A percentile compares a stretch with the other conserved stretches of the same genome.
Conservation (phyloP, 2,797 vertebrate species). For the Petrocephalus sullivani region DNA sequence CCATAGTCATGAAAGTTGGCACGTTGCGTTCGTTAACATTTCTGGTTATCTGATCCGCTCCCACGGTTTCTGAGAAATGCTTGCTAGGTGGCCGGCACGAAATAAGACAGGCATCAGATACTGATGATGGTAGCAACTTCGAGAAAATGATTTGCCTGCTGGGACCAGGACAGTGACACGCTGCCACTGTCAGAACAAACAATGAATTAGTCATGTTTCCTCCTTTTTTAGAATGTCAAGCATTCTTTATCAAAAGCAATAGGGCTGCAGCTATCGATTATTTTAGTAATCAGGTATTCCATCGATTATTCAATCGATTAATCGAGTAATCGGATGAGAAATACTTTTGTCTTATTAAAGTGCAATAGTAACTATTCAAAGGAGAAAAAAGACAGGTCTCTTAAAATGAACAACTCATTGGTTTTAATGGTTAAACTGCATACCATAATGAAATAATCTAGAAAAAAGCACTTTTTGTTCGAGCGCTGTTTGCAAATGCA, state of each 20-base stretch:
- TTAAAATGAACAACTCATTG: too few species aligned
- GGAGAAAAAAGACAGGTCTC: too few species aligned
- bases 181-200: background rate
- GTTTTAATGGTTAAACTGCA: too few species aligned
- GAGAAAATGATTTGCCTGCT: background rate
- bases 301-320: too few species aligned
- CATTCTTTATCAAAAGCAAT: background rate
- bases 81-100: background rate
- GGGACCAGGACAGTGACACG: background rate
- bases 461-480: too few species aligned
- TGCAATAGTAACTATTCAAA: too few species aligned
- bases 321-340: too few species aligned
- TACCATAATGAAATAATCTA: too few species aligned
- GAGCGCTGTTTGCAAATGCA: too few species aligned
- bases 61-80: background rate
- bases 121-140: background rate
- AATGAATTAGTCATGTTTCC: background rate
- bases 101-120: background rate
- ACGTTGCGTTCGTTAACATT: background rate
- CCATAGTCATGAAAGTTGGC: background rate
- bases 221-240: background rate
- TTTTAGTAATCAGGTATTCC: too few species aligned
- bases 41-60: background rate
- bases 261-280: too few species aligned
- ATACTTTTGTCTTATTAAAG: too few species aligned